Evolutionary conservation across 2,888 invertebrate species (phyloP), one percentile per base, ranked within the genome.

Genomic region (Mycalesis mineus): DNA sequence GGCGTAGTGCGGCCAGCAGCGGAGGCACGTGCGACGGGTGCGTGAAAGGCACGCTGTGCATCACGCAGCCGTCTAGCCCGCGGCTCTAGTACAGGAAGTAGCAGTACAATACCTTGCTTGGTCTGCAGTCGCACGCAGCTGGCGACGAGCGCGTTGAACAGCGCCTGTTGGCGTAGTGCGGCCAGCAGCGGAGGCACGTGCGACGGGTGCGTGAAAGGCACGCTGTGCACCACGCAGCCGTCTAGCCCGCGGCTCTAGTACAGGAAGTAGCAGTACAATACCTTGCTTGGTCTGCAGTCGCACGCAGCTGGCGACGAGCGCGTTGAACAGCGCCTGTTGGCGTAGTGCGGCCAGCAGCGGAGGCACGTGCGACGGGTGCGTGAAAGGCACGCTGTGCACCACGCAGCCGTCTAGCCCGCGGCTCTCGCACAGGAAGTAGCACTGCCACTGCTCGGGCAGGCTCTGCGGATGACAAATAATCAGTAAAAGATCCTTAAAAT

Each of bases 11-110:
- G 39, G 93, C 93, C 37, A 98, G 91, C 68, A 98, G 95, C 75
- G 95, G 94, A 48, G 97, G 95, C 59, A 98, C 97, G 80, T 97
- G 97, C 7, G 95, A 94, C 1, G 98, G 98, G 85, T 98, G 97
- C 0, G 96, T 97, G 87, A 98, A 98, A 0, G 97, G 97, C 57
- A 98, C 94, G 62, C 94, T 94, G 50, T 92, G 90, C 50, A 97
- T 94, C 68, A 95, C 81, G 65, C 95, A 92, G 6, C 96, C 97
- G 63, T 94, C 93, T 82, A 88, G n/a, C n/a, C n/a, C n/a, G n/a
- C n/a, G n/a, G n/a, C n/a, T n/a, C n/a, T n/a, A n/a, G n/a, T n/a
- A n/a, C n/a, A n/a, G n/a, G n/a, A n/a, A n/a, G n/a, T n/a, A n/a
- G n/a, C n/a, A n/a, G n/a, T n/a, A n/a, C n/a, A n/a, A n/a, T n/a